A percentile compares a stretch with the other conserved stretches of the same genome.
Evolutionary conservation across 1,140 invertebrate species (phyloP).

Genomic region (Limonius californicus): DNA sequence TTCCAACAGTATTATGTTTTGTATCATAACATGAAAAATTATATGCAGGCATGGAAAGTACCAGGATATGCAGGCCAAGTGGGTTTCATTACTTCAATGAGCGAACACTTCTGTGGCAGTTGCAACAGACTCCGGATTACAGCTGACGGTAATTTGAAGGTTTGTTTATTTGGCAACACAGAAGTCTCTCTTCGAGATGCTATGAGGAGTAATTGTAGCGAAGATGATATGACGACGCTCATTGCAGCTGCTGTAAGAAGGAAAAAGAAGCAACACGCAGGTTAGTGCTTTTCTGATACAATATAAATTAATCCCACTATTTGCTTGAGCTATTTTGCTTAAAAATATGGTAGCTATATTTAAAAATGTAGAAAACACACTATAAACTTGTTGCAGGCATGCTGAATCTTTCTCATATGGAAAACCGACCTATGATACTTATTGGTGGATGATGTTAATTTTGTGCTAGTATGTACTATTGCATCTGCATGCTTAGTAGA

Average conservation of each 20-base stretch:
- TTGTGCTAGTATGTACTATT: conserved; percentile 6
- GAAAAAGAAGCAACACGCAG: conserved; percentile 92
- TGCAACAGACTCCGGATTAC: conserved; percentile 92
- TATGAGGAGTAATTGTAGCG: conserved; percentile 58
- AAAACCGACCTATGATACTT: conserved; percentile 98
- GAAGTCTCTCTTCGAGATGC: conserved; percentile 91
- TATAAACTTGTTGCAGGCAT: conserved; percentile 73
- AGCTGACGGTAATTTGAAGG: conserved; percentile 97
- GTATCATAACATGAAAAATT: no score
- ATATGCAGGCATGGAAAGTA: conserved; percentile 72
- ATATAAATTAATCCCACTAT: not conserved
- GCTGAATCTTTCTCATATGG: conserved; percentile 86
- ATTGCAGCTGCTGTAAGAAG: conserved; percentile 74
- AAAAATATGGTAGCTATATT: not conserved
- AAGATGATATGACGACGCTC: conserved; percentile 68
- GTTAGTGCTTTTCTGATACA: no score
- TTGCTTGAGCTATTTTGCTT: not conserved
- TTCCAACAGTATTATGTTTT: no score
- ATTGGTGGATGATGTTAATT: conserved; percentile 82
- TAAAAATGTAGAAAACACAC: not conserved
- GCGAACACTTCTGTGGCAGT: conserved; percentile 80
- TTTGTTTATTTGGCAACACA: conserved; percentile 91
- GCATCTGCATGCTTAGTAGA: not conserved
- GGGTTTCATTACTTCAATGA: conserved; percentile 98
- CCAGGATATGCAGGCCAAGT: conserved; percentile 80